A percentile compares a stretch with the other conserved stretches of the same genome.
Evolutionary conservation across 2,113 vertebrate species (phyloP).

Genomic region (Pachycephala philippinensis): DNA sequence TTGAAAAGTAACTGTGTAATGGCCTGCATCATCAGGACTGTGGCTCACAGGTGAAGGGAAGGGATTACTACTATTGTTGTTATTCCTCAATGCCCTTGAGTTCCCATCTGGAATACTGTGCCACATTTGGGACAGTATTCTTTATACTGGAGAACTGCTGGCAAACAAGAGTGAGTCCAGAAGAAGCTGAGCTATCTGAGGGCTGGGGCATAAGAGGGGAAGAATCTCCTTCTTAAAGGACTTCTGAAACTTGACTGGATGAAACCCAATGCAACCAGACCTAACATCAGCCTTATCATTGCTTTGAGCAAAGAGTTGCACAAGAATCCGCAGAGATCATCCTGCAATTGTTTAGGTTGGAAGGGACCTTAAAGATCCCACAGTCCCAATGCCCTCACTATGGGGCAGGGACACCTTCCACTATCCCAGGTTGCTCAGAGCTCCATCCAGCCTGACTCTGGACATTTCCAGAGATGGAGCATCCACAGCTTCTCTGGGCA

Average conservation of each 20-base stretch:
- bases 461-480: neutral
- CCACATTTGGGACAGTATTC: neutral
- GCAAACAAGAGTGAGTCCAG: neutral
- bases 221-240: neutral
- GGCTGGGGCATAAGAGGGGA: neutral
- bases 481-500: neutral
- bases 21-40: neutral
- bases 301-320: neutral
- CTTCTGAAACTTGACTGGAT: neutral
- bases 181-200: neutral
- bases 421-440: neutral
- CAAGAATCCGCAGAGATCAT: neutral
- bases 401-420: neutral
- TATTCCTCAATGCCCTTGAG: neutral
- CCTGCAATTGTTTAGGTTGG: neutral
- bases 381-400: rapidly evolving
- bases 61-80: neutral
- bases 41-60: neutral
- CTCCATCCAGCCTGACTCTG: neutral
- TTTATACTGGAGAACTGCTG: neutral
- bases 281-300: neutral
- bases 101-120: neutral
- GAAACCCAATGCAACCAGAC: neutral
- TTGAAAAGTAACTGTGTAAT: neutral
- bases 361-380: neutral